Evolutionary conservation across 2,888 invertebrate genomes (phyloP), one percentile per base, ranked within the genome.

Genomic region (Hirtodrosophila histrioides): DNA sequence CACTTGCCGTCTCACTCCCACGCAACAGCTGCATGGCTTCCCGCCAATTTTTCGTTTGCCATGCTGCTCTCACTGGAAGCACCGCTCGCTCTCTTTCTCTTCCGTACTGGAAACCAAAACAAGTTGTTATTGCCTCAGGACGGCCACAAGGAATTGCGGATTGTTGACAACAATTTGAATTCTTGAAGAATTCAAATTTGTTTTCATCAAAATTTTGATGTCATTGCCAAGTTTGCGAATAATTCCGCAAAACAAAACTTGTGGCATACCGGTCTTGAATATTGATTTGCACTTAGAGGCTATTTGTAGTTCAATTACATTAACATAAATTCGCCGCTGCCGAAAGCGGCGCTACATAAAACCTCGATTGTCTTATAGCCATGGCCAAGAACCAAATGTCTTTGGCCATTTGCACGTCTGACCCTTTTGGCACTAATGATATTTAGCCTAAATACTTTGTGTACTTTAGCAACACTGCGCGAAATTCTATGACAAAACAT

Each of bases 31-130:
- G 45, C 45, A 44, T 60, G 63, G 70, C 76, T 89, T 88, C 85
- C 87, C 89, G 89, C 88, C 88, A 88, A 89, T 66, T 66, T 56
- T 45, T 53, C 44, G 23, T n/a, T 12, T 62, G 62, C 37, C 58
- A 33, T 11, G 29, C 56, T 45, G 46, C 63, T 73, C 79, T 69
- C 63, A 53, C 72, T 79, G 78, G 69, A 74, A 75, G 39, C 31
- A 6, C 0, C 9, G 23, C 39, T 24, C 61, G 17, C 49, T 11
- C 50, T 11, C 36, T 29, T 50, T 29, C 44, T 37, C 48, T 37
- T 23, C 17, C 53, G 10, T 23, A 36, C 60, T 63, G 75, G 75
- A 83, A 76, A 39, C 39, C 29, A 11, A 68, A 70, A 61, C 75
- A 61, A 70, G 56, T 73, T 61, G 51, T 44, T 60, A 62, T 48